These are phyloP conservation scores for Augochlorella aurata DNA, from an alignment of 2,888 invertebrate genomes.

Conservation along the genomic window DNA sequence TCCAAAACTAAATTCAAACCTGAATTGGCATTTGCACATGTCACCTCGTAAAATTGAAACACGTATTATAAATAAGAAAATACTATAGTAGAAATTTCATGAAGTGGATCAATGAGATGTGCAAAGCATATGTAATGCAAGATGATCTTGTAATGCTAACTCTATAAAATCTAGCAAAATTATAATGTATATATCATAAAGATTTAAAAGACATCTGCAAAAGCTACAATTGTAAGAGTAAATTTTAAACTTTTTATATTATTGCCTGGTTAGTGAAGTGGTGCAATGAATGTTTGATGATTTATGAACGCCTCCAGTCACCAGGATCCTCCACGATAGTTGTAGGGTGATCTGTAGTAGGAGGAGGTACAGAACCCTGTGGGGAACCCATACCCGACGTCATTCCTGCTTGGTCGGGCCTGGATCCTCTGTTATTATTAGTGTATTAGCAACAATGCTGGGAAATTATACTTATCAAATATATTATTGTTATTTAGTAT, in stretches of 20 bases:
- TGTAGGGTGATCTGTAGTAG: constrained; percentile 88
- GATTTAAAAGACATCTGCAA: constrained; percentile 22
- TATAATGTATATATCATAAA: constrained; percentile 5
- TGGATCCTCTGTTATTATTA: constrained; percentile 87
- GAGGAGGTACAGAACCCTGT: constrained; percentile 85
- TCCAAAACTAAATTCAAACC: constrained; percentile 15
- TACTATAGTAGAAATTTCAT: constrained; percentile 3
- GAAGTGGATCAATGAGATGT: background rate
- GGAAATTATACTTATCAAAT: constrained; percentile 30
- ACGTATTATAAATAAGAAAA: background rate
- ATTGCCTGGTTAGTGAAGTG: constrained; percentile 81
- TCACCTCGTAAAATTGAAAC: constrained; percentile 20
- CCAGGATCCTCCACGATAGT: constrained; percentile 96
- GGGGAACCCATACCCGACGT: constrained; percentile 86
- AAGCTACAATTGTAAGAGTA: constrained; percentile 52
- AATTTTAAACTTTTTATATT: constrained; percentile 73
- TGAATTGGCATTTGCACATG: background rate
- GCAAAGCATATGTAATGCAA: background rate
- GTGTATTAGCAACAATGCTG: constrained; percentile 62
- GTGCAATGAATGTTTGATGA: constrained; percentile 78
- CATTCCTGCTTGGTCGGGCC: constrained; percentile 86
- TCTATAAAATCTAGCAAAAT: constrained; percentile 2
- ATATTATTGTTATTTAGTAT: constrained; percentile 13
- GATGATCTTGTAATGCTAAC: background rate
- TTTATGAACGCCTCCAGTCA: constrained; percentile 96